Conservation (phyloP, 2,113 vertebrate genomes). For the Glaucidium brasilianum region DNA sequence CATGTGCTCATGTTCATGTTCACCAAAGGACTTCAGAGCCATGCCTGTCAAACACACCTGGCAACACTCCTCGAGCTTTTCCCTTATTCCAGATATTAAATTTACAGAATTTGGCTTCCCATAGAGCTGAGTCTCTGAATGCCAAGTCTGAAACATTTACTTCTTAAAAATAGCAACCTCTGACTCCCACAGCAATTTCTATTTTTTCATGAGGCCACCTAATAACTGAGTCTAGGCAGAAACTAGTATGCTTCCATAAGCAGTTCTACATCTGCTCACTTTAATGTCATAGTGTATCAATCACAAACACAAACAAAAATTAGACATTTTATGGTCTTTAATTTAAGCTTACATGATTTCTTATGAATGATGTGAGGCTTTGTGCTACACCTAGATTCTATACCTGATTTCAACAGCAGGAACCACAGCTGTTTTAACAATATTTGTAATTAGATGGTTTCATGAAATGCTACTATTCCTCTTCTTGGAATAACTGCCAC, state of each 20-base stretch:
- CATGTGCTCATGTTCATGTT: neutral
- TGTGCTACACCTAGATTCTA: neutral
- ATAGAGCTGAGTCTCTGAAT: neutral
- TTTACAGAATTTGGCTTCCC: conserved; percentile 24
- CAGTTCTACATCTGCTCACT: neutral
- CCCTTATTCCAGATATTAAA: conserved; percentile 8
- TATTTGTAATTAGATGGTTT: neutral
- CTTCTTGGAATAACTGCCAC: neutral
- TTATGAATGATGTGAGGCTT: neutral
- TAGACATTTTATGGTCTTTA: neutral
- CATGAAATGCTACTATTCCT: neutral
- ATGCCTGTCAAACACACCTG: conserved; percentile 7
- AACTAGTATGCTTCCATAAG: neutral
- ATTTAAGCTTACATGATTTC: neutral
- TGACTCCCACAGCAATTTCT: neutral
- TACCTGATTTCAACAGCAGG: neutral
- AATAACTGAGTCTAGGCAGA: conserved; percentile 17
- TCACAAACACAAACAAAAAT: conserved; percentile 5
- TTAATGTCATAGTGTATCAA: neutral
- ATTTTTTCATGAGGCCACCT: neutral
- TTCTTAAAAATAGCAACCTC: conserved; percentile 47
- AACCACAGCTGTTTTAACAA: neutral
- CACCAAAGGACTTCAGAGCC: neutral
- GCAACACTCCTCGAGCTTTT: conserved; percentile 9
- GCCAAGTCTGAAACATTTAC: neutral